Base-by-base conservation (phyloP, 1,140 invertebrate genomes). In the Magallana ariakensis region DNA sequence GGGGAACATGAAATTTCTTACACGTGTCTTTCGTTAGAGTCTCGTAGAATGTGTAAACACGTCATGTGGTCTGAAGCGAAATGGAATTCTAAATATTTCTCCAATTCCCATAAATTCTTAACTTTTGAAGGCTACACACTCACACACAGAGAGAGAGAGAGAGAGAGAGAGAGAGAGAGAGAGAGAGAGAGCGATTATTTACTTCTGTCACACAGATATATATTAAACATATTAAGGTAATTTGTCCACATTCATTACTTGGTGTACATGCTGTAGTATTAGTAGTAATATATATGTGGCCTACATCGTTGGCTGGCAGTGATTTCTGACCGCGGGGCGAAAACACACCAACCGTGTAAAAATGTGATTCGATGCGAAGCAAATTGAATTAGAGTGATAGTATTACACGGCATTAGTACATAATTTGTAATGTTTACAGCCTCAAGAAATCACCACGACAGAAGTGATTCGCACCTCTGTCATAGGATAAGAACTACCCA, bases 41-140 rank as follows among this genome's bases (percentile, higher is more conserved):
- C 11, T 70, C 62, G 19, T 70, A 22, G 19, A 70, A 22, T 70
- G 19, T 70, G 26, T 70, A 70, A 70, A 70, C 62, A 22, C 62
- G 19, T 70, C 62, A 70, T 70, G 62, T 70, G 62, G 62, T 70
- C 19, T 22, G 19, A 11, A 26, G n/a, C 26, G 11, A 22, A 70
- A 70, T 70, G 62, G 62, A 70, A 70, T 70, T 70, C 62, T 70
- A 70, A 70, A 70, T 70, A 70, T 70, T 70, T 70, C 22, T 70
- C 62, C 26, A 70, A 70, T 70, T 70, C 62, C 62, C 62, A 19
- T 70, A 22, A 70, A 70, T 70, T 70, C 62, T 70, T 19, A 70
- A 70, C 62, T 70, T 70, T 70, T 8, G 62, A 70, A 22, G 62
- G 62, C 62, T 70, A 70, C 62, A 22, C 19, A 10, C 33, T 46